These are phyloP conservation scores for Cuniculus paca DNA, from an alignment of 2,797 vertebrate genomes.

Conservation along the genomic window DNA sequence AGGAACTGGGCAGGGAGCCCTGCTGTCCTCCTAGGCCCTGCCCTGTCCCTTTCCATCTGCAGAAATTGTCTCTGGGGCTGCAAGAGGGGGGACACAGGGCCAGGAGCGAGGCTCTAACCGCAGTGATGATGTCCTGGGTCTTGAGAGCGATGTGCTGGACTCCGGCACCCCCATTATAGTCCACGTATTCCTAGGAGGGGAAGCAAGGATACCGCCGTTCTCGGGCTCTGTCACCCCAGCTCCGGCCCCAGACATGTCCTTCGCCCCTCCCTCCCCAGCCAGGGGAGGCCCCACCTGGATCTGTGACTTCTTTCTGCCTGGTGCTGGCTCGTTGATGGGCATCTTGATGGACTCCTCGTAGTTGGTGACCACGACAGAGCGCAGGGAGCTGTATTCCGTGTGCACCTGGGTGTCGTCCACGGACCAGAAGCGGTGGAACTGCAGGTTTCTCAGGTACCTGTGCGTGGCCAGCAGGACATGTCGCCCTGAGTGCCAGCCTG, in stretches of 20 bases:
- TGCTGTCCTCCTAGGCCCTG: neutral
- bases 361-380: constrained; percentile 97
- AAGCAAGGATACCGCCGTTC: neutral
- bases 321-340: constrained; percentile 97
- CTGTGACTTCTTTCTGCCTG: constrained; percentile 96
- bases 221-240: rapidly evolving
- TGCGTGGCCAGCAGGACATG: rapidly evolving
- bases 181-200: constrained; percentile 93
- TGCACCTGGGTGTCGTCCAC: constrained; percentile 98
- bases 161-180: constrained; percentile 96
- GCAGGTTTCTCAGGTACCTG: constrained; percentile 96
- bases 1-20: neutral
- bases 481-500: neutral
- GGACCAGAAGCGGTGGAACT: constrained; percentile 99
- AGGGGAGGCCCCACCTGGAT: constrained; percentile 92
- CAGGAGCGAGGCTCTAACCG: constrained; percentile 87
- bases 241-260: neutral
- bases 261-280: neutral
- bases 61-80: neutral
- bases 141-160: constrained; percentile 98
- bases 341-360: constrained; percentile 98
- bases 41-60: neutral
- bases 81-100: neutral
- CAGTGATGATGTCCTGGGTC: constrained; percentile 94
- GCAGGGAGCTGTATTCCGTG: constrained; percentile 96